Evolutionary conservation across 2,888 invertebrate genomes (phyloP).

Genomic region (Nipponacmea schrenckii): DNA sequence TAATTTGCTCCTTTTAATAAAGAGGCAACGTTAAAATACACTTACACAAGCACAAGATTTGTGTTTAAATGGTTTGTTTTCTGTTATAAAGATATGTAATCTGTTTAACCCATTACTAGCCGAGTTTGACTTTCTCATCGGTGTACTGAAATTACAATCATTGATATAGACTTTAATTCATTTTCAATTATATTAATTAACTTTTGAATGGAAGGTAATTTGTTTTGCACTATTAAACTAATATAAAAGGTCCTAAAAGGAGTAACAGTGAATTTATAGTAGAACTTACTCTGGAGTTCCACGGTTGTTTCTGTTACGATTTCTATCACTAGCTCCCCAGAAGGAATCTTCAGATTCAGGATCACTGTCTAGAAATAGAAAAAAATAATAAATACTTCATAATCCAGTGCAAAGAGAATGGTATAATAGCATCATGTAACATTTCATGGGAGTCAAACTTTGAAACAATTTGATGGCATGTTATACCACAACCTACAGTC

Average conservation of each 20-base stretch:
- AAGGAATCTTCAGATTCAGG: conserved; percentile 53
- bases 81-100: conserved; percentile 79
- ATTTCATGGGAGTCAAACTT: too few relatives aligned
- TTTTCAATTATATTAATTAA: too few relatives aligned
- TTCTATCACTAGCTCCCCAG: conserved; percentile 37
- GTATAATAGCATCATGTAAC: too few relatives aligned
- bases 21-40: conserved; percentile 60
- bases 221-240: too few relatives aligned
- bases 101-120: conserved; percentile 64
- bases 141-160: conserved; percentile 28
- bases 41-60: conserved; percentile 82
- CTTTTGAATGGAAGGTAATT: too few relatives aligned
- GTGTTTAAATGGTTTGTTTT: conserved; percentile 74
- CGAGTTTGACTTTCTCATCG: conserved; percentile 53
- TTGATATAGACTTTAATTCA: not conserved
- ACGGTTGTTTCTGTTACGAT: conserved; percentile 36
- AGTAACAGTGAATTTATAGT: conserved; percentile 25
- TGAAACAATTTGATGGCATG: too few relatives aligned
- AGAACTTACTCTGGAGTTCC: conserved; percentile 36
- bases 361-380: conserved; percentile 43
- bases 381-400: not conserved
- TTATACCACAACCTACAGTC: too few relatives aligned
- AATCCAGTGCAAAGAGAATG: not conserved
- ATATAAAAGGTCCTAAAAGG: too few relatives aligned
- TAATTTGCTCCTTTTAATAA: too few relatives aligned